Evolutionary conservation across 2,797 vertebrate genomes (phyloP).

Genomic region (Ispidina picta): DNA sequence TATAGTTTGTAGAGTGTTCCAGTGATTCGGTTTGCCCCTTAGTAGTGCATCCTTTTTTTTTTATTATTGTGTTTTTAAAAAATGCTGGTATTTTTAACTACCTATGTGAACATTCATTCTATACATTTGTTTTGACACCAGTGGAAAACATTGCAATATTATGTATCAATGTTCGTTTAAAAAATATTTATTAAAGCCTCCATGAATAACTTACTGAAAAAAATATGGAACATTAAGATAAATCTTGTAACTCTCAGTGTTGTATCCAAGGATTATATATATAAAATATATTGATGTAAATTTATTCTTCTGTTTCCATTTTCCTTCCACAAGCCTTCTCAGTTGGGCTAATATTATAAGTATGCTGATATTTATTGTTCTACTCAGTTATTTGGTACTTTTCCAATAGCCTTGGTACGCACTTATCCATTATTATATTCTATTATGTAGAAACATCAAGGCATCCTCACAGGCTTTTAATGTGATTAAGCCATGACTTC

Average conservation of each 20-base stretch:
- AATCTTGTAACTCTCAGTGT: background rate
- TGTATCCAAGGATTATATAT: background rate
- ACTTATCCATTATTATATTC: background rate
- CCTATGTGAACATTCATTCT: background rate
- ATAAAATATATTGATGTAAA: background rate
- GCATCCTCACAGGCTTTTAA: conserved; percentile 10
- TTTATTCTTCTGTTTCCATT: background rate
- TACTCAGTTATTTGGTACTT: background rate
- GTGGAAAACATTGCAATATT: background rate
- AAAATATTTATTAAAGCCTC: background rate
- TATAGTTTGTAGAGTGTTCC: background rate
- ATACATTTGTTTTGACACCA: background rate
- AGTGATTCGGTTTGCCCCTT: background rate
- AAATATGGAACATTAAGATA: background rate
- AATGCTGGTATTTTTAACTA: background rate
- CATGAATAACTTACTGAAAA: background rate
- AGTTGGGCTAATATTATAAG: background rate
- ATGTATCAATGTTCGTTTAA: background rate
- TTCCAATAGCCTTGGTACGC: background rate
- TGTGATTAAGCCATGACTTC: conserved; percentile 12
- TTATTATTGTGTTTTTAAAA: background rate
- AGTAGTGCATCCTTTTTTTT: background rate
- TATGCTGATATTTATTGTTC: background rate
- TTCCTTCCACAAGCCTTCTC: background rate
- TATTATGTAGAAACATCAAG: conserved; percentile 10